These are phyloP conservation scores for Dexiosoma caninum DNA, from an alignment of 2,888 invertebrate genomes.

Conservation along the genomic window DNA sequence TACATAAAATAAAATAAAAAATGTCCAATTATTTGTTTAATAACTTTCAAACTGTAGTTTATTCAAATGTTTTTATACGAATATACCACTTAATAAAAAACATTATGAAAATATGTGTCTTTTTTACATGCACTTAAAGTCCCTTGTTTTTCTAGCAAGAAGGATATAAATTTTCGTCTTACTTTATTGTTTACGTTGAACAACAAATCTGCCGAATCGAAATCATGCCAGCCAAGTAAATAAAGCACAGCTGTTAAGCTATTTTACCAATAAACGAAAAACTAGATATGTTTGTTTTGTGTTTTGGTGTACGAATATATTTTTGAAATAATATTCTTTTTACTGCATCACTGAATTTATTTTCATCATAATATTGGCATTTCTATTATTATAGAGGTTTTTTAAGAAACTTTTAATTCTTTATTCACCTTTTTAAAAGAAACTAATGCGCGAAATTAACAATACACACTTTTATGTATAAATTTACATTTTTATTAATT, in stretches of 20 bases:
- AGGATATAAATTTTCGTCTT: too few species aligned
- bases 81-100: too few species aligned
- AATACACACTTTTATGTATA: background rate
- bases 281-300: background rate
- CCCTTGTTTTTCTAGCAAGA: too few species aligned
- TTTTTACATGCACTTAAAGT: too few species aligned
- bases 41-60: too few species aligned
- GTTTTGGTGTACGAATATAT: too few species aligned
- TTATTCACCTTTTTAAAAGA: background rate
- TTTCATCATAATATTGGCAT: background rate
- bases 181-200: too few species aligned
- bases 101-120: too few species aligned
- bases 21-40: too few species aligned
- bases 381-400: background rate
- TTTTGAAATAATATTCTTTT: too few species aligned
- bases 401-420: background rate
- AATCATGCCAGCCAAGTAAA: background rate
- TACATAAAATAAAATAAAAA: too few species aligned
- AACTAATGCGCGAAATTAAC: background rate
- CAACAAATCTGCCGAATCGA: background rate
- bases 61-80: too few species aligned
- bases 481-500: slow-evolving; percentile 28
- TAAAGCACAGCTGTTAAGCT: slow-evolving; percentile 36
- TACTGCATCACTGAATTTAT: background rate
- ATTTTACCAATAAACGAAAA: slow-evolving; percentile 19